A percentile compares a stretch with the other conserved stretches of the same genome.
phyloP scores from a whole-genome alignment of 2,888 invertebrate species.

The Cosmia pyralina region DNA sequence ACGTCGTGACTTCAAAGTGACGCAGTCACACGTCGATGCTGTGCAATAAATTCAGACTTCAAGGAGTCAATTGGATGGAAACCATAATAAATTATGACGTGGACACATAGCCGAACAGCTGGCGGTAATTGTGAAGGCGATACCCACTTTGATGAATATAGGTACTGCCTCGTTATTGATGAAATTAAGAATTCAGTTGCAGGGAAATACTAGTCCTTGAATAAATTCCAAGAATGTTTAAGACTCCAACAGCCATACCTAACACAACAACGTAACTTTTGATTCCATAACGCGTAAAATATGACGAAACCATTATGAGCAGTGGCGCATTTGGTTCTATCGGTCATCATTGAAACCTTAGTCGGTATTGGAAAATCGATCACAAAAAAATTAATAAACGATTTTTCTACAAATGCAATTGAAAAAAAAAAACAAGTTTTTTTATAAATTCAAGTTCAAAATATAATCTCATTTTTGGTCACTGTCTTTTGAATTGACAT shows the following conservation, averaged over 20 bases:
- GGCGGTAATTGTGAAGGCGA: constrained; percentile 4
- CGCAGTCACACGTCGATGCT: constrained; percentile 21
- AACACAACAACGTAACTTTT: too few relatives aligned
- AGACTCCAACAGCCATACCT: background rate
- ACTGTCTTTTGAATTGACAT: background rate
- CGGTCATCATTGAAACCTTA: too few relatives aligned
- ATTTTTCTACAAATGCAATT: too few relatives aligned
- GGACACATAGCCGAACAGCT: constrained; percentile 31
- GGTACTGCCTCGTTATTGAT: background rate
- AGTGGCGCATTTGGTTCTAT: too few relatives aligned
- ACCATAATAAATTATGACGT: constrained; percentile 16
- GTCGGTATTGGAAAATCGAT: too few relatives aligned
- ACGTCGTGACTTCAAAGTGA: constrained; percentile 13
- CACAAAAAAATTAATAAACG: too few relatives aligned
- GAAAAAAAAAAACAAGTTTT: too few relatives aligned
- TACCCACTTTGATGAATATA: background rate
- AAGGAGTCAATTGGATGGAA: constrained; percentile 27
- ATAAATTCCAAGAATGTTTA: background rate
- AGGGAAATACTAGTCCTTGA: background rate
- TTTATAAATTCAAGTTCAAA: too few relatives aligned
- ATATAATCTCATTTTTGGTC: too few relatives aligned
- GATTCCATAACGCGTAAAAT: background rate
- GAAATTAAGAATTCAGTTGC: too few relatives aligned
- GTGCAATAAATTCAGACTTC: constrained; percentile 4
- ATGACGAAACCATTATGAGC: background rate